Evolutionary conservation across 2,797 vertebrate species (phyloP).

Genomic region (Cetoscarus ocellatus): DNA sequence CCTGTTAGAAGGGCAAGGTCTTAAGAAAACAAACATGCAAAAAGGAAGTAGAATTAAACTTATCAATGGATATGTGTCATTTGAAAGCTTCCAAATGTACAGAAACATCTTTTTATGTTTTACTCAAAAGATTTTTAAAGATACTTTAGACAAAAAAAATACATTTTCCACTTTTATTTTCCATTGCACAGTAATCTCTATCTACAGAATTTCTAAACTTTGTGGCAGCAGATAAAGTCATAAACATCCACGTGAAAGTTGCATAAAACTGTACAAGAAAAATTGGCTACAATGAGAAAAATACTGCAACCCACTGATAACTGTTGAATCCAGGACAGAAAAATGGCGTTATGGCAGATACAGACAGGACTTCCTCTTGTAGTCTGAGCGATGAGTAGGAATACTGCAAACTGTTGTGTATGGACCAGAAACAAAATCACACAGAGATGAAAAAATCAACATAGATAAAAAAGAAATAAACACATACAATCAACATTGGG

Average conservation of each 20-base stretch:
- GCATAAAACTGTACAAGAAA: slow-evolving; percentile 87
- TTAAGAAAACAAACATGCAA: too few relatives aligned
- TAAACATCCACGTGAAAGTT: slow-evolving; percentile 89
- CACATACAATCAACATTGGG: slow-evolving; percentile 41
- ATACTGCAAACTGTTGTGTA: slow-evolving; percentile 74
- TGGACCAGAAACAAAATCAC: slow-evolving; percentile 67
- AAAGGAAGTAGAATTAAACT: too few relatives aligned
- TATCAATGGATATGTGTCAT: too few relatives aligned
- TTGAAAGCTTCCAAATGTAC: too few relatives aligned
- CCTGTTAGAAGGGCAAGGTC: too few relatives aligned
- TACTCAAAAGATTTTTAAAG: slow-evolving; percentile 2
- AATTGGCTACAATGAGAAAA: slow-evolving; percentile 87
- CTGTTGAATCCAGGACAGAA: slow-evolving; percentile 82
- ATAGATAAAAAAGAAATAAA: slow-evolving; percentile 34
- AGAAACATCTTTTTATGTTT: too few relatives aligned
- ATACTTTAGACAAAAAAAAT: slow-evolving; percentile 34
- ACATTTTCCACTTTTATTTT: slow-evolving; percentile 84
- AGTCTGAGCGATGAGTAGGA: slow-evolving; percentile 64
- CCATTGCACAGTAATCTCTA: slow-evolving; percentile 89
- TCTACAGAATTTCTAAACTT: slow-evolving; percentile 89
- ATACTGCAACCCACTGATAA: slow-evolving; percentile 86
- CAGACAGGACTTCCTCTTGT: slow-evolving; percentile 78
- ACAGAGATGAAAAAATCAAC: slow-evolving; percentile 53
- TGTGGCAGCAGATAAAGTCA: slow-evolving; percentile 89
- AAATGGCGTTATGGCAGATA: slow-evolving; percentile 72